Percentiles rank a stretch among this genome's conserved stretches.
Conservation (phyloP, 2,888 invertebrate species). For the Drosophila flavopinicola region DNA sequence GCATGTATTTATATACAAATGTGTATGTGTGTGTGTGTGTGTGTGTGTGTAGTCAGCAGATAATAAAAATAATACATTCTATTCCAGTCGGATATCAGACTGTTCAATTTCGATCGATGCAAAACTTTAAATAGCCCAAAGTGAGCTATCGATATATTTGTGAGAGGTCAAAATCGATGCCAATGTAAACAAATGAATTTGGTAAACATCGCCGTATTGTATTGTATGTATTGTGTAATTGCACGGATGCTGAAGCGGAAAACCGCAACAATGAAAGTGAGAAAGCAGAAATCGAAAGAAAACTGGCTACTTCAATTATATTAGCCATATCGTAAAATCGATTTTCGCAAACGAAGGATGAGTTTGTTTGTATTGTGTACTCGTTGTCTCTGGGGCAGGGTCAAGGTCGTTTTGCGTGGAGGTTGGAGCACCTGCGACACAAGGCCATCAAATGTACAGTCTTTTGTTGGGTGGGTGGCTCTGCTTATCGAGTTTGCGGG, state of each 20-base stretch:
- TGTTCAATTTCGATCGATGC: background rate
- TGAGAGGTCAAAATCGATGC: conserved; percentile 30
- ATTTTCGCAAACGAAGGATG: conserved; percentile 26
- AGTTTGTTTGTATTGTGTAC: background rate
- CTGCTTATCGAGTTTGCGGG: conserved; percentile 8
- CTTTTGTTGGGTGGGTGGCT: background rate
- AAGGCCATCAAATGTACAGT: background rate
- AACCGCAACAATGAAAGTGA: background rate
- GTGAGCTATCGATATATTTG: conserved; percentile 27
- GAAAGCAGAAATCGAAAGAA: background rate
- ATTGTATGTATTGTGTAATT: conserved; percentile 3
- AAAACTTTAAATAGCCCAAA: conserved; percentile 11
- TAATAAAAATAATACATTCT: conserved; percentile 20
- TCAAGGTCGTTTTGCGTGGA: conserved; percentile 29
- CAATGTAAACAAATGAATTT: conserved; percentile 37
- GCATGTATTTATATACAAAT: conserved; percentile 1
- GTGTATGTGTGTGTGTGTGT: background rate
- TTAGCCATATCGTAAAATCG: conserved; percentile 30
- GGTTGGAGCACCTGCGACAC: background rate
- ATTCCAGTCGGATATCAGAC: conserved; percentile 1
- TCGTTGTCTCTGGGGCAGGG: background rate
- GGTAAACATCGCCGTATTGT: conserved; percentile 20
- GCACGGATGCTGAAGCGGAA: background rate
- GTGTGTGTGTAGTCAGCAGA: conserved; percentile 14
- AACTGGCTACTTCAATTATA: background rate